Percentiles rank a stretch among this genome's conserved stretches.
phyloP scores from a whole-genome alignment of 2,888 invertebrate species.

The Schizaphis graminum region DNA sequence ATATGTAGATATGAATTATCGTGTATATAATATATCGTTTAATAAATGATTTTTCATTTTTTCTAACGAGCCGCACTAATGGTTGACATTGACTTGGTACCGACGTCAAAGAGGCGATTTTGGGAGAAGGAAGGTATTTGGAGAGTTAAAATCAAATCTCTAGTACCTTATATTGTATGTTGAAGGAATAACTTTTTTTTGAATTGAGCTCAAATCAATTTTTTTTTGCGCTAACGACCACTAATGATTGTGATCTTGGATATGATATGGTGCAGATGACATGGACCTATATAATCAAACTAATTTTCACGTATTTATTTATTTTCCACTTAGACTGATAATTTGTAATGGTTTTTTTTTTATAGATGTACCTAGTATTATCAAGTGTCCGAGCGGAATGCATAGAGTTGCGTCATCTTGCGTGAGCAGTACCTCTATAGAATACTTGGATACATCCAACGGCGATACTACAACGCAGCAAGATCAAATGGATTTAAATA shows the following conservation, averaged over 20 bases:
- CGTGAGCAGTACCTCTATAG: not conserved
- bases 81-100: not conserved
- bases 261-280: not conserved
- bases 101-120: not conserved
- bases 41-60: not conserved
- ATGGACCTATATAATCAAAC: not conserved
- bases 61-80: not conserved
- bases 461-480: not conserved
- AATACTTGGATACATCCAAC: not conserved
- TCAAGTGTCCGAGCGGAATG: not conserved
- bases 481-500: not conserved
- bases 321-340: not conserved
- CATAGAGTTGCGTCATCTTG: not conserved
- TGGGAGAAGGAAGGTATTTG: not conserved
- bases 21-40: not conserved
- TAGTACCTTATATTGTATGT: not conserved
- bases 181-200: not conserved
- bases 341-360: not conserved
- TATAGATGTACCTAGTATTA: constrained; percentile 2
- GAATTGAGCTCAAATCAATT: not conserved
- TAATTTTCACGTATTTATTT: not conserved
- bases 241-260: not conserved
- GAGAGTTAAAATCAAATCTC: not conserved
- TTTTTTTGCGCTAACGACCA: not conserved
- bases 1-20: not conserved